Evolutionary conservation across 2,797 vertebrate genomes (phyloP).

Genomic region (Todus mexicanus): DNA sequence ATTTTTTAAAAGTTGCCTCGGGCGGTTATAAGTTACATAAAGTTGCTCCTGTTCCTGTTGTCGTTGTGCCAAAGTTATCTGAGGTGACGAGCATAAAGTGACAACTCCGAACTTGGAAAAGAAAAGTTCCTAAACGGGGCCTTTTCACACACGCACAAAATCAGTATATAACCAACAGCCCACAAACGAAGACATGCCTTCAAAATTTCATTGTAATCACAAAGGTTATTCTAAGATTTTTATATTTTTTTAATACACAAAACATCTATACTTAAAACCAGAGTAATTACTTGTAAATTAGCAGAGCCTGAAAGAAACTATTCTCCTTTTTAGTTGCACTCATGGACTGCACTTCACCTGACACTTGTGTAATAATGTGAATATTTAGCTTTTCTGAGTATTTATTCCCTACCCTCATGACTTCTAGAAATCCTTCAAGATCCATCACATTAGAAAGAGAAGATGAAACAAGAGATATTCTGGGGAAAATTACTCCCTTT

Average conservation of each 20-base stretch:
- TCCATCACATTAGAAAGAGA: background rate
- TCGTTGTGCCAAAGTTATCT: conserved; percentile 26
- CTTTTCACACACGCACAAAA: background rate
- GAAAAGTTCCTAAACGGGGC: background rate
- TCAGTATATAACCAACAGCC: background rate
- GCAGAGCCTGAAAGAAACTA: background rate
- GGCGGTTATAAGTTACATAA: conserved; percentile 58
- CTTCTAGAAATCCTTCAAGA: conserved; percentile 51
- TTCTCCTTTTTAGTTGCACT: background rate
- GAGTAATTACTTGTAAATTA: background rate
- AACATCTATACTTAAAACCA: background rate
- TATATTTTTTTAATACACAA: background rate
- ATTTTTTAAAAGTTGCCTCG: conserved; percentile 27
- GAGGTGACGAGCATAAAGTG: background rate
- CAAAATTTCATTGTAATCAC: background rate
- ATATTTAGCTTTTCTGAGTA: conserved; percentile 36
- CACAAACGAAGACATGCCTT: background rate
- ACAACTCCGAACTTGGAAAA: background rate
- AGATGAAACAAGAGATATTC: conserved; percentile 41
- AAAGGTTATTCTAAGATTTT: background rate
- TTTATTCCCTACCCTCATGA: conserved; percentile 26
- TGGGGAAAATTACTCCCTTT: conserved; percentile 53
- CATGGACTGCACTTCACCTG: conserved; percentile 10
- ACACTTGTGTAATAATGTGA: conserved; percentile 14
- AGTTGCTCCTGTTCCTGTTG: conserved; percentile 17